phyloP scores from a whole-genome alignment of 2,797 vertebrate species.

The Hydrolagus colliei region DNA sequence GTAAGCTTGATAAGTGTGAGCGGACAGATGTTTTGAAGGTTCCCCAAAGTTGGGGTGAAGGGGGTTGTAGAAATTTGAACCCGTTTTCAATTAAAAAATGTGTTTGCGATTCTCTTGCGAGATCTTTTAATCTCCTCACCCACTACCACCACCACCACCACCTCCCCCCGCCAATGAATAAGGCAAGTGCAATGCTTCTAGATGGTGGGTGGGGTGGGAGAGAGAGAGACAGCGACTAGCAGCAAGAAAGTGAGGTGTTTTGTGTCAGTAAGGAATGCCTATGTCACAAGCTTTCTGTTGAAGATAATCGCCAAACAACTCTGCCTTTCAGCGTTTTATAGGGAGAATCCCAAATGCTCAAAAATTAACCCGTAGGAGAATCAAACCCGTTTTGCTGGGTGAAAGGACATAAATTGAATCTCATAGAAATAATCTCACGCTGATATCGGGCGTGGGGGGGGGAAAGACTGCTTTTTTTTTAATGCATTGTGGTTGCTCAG shows the following conservation, averaged over 20 bases:
- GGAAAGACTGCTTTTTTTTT: neutral
- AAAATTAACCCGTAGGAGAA: neutral
- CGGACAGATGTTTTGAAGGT: neutral
- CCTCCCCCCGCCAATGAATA: neutral
- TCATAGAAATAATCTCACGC: too few relatives aligned
- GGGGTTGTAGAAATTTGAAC: neutral
- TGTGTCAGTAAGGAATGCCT: neutral
- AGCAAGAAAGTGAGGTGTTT: too few relatives aligned
- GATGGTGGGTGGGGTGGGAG: conserved; percentile 39
- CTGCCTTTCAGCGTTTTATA: neutral
- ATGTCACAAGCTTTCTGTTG: neutral
- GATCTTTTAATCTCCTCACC: too few relatives aligned
- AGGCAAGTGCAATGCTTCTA: conserved; percentile 59
- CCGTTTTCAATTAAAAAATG: too few relatives aligned
- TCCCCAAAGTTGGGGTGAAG: neutral
- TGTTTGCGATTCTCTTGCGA: too few relatives aligned
- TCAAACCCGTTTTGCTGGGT: too few relatives aligned
- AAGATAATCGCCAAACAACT: neutral
- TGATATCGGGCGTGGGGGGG: neutral
- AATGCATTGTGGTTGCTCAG: neutral
- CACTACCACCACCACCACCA: too few relatives aligned
- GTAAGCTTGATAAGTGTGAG: neutral
- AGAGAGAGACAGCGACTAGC: too few relatives aligned
- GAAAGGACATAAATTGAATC: too few relatives aligned
- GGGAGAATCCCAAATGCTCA: neutral